Evolutionary conservation across 1,140 invertebrate genomes (phyloP), one percentile per base, ranked within the genome.

Genomic region (Brachionus rotundiformis): DNA sequence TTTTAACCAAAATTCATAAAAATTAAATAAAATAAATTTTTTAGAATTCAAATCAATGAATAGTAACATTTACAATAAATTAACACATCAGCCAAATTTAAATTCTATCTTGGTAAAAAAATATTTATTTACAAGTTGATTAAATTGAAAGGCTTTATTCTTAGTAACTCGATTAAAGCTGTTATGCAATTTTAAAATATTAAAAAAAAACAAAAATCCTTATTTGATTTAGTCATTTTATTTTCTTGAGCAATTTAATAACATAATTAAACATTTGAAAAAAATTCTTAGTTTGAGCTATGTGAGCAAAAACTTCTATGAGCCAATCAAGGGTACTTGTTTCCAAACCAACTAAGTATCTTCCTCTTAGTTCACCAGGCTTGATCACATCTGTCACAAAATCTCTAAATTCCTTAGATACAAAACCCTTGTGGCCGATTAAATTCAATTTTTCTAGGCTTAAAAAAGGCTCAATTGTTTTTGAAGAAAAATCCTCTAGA

Each of bases 201-300:
- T 54, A 6, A 54, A 65, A 31, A 10, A 11, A 41, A 41, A 41
- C 39, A 41, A 16, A 73, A 44, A n/a, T 29, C 23, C 23, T 25
- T 27, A 23, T 73, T 44, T 73, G 10, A 73, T 25, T 44, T 13
- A 73, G 0, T 73, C 11, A 73, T 41, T 44, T 73, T 2, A 73
- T 44, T 73, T 73, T 73, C 10, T 73, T 73, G 1, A 73, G 25
- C 13, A 73, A 73, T 73, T 73, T 73, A 41, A 41, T 73, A 23
- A 73, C 68, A 73, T 47, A 44, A 73, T 73, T 41, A 27, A 25
- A 73, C 33, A 73, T 44, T 44, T 73, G 36, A 25, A 44, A 73
- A 73, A 73, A 73, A 27, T 25, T 44, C 27, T 41, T 73, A 41
- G 68, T 73, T 73, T 44, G 68, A 41, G 68, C 36, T 11, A 79